Evolutionary conservation across 2,113 vertebrate genomes (phyloP).

Genomic region (Pimephales promelas): DNA sequence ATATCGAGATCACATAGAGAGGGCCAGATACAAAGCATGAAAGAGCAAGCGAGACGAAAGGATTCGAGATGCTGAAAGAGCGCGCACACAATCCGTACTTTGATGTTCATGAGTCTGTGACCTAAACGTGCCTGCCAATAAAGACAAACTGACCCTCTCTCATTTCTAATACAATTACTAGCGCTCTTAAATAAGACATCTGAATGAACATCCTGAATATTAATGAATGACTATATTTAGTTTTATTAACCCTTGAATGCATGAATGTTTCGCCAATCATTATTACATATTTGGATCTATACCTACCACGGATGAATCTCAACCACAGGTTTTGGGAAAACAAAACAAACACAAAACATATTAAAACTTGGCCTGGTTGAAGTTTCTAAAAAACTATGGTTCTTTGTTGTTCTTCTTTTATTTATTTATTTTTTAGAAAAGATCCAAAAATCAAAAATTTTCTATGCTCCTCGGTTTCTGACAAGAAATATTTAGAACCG

Average conservation of each 20-base stretch:
- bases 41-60: neutral
- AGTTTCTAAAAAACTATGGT: neutral
- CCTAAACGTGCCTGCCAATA: slow-evolving; percentile 12
- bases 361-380: neutral
- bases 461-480: too few species aligned
- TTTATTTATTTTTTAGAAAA: neutral
- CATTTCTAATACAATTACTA: neutral
- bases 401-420: neutral
- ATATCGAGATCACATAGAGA: neutral
- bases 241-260: too few species aligned
- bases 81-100: neutral
- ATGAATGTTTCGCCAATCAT: too few species aligned
- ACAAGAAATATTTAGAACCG: too few species aligned
- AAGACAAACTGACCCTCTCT: slow-evolving; percentile 23
- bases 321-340: neutral
- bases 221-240: neutral
- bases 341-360: too few species aligned
- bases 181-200: neutral
- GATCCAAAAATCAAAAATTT: too few species aligned
- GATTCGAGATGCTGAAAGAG: neutral
- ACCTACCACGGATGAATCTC: too few species aligned
- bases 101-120: slow-evolving; percentile 20
- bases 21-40: neutral
- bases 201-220: slow-evolving; percentile 2
- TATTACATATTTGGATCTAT: too few species aligned